phyloP scores from a whole-genome alignment of 2,888 invertebrate species.

The Serrognathus titanus region DNA sequence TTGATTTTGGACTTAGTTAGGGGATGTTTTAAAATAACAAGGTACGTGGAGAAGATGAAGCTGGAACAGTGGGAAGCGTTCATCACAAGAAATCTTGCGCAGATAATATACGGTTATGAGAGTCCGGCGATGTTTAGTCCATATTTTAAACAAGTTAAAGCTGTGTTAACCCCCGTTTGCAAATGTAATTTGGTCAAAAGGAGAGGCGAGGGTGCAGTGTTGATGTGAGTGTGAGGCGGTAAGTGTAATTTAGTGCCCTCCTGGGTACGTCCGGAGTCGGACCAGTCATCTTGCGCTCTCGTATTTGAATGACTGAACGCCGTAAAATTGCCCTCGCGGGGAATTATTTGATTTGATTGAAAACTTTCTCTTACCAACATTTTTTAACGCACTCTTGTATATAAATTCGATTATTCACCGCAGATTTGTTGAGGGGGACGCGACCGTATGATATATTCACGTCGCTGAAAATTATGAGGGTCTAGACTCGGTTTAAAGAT shows the following conservation, averaged over 20 bases:
- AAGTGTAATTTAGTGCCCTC: constrained; percentile 52
- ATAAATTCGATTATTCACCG: constrained; percentile 52
- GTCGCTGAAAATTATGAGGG: constrained; percentile 45
- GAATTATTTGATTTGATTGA: constrained; percentile 73
- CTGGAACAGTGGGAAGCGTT: too few relatives aligned
- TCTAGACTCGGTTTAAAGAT: constrained; percentile 42
- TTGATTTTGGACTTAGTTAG: too few relatives aligned
- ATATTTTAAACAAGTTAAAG: constrained; percentile 33
- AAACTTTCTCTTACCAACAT: constrained; percentile 50
- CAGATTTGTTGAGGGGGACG: constrained; percentile 47
- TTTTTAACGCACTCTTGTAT: constrained; percentile 47
- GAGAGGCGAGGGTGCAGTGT: constrained; percentile 49
- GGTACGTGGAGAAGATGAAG: too few relatives aligned
- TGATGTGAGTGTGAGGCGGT: constrained; percentile 49
- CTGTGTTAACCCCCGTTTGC: constrained; percentile 45
- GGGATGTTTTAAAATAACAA: too few relatives aligned
- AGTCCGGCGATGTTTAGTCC: constrained; percentile 13
- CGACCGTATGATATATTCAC: constrained; percentile 47
- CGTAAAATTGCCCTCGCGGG: constrained; percentile 69
- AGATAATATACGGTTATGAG: constrained; percentile 1
- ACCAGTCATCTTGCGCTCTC: constrained; percentile 34
- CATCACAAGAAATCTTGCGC: constrained; percentile 18
- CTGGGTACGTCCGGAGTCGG: constrained; percentile 38
- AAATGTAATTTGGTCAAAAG: constrained; percentile 48
- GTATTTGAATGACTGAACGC: constrained; percentile 53